phyloP scores from a whole-genome alignment of 1,140 invertebrate species.

The Gryllus bimaculatus region DNA sequence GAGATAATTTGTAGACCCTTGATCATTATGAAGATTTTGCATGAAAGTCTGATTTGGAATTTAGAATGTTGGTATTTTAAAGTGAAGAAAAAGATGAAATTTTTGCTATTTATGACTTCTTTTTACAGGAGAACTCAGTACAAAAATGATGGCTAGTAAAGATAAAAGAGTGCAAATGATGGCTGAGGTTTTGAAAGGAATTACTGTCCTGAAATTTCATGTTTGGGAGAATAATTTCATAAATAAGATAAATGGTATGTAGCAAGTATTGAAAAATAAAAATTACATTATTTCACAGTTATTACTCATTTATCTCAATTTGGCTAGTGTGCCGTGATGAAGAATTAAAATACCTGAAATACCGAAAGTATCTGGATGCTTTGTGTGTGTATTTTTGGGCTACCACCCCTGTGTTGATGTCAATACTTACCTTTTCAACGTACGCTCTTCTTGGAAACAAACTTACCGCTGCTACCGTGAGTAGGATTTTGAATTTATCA shows the following conservation, averaged over 20 bases:
- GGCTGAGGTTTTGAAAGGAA: constrained; percentile 78
- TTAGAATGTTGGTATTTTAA: too few relatives aligned
- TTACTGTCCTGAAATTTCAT: constrained; percentile 83
- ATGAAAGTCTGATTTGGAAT: too few relatives aligned
- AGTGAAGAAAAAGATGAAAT: too few relatives aligned
- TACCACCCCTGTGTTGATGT: constrained; percentile 92
- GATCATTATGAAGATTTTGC: too few relatives aligned
- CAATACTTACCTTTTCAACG: constrained; percentile 81
- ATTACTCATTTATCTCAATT: background rate
- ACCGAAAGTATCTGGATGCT: constrained; percentile 95
- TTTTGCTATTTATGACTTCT: too few relatives aligned
- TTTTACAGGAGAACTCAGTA: constrained; percentile 48
- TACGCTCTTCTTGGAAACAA: constrained; percentile 75
- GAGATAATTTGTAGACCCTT: too few relatives aligned
- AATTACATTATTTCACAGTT: background rate
- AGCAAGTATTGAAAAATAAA: constrained; percentile 7
- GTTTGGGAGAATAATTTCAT: constrained; percentile 89
- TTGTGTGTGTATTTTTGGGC: constrained; percentile 99
- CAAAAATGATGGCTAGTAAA: constrained; percentile 83
- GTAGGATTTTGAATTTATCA: constrained; percentile 11
- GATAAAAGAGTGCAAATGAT: constrained; percentile 83
- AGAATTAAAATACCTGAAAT: constrained; percentile 69
- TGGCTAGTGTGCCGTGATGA: constrained; percentile 46
- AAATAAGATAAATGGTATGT: constrained; percentile 44
- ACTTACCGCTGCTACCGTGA: constrained; percentile 75